Percentiles rank a stretch among this genome's conserved stretches.
Conservation (phyloP, 1,140 invertebrate genomes). For the Drosophila sp. region DNA sequence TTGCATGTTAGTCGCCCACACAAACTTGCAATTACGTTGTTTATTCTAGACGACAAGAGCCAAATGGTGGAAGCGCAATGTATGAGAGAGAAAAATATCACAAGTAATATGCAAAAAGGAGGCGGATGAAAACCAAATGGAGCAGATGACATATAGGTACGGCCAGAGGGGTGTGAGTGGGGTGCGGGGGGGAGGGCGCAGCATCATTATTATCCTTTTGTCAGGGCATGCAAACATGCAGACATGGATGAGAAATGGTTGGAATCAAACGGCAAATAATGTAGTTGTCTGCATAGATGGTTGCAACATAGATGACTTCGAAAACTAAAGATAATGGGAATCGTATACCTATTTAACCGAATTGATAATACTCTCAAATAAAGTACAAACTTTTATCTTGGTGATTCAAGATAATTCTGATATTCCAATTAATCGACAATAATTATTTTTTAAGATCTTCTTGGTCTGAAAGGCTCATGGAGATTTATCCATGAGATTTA, state of each 20-base stretch:
- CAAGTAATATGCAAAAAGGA: constrained; percentile 21
- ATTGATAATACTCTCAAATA: constrained; percentile 36
- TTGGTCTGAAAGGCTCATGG: too few species aligned
- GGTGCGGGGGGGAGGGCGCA: constrained; percentile 16
- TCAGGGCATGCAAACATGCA: constrained; percentile 74
- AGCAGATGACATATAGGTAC: neutral
- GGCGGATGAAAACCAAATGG: constrained; percentile 16
- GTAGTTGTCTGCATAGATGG: constrained; percentile 55
- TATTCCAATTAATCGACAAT: too few species aligned
- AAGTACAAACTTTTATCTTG: too few species aligned
- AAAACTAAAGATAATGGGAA: constrained; percentile 49
- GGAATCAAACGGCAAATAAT: constrained; percentile 76
- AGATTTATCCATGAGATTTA: too few species aligned
- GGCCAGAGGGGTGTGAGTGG: constrained; percentile 24
- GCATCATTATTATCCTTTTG: constrained; percentile 66
- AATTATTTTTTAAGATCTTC: too few species aligned
- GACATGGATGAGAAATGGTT: constrained; percentile 67
- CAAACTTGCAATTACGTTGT: constrained; percentile 79
- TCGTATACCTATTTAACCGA: constrained; percentile 34
- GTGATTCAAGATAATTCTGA: too few species aligned
- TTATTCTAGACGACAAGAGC: constrained; percentile 75
- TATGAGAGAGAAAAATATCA: constrained; percentile 45
- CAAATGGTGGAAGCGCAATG: constrained; percentile 58
- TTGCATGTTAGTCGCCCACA: constrained; percentile 69
- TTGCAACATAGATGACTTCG: constrained; percentile 56